A percentile compares a stretch with the other conserved stretches of the same genome.
phyloP scores from a whole-genome alignment of 2,888 invertebrate genomes.

The Cepaea hortensis region DNA sequence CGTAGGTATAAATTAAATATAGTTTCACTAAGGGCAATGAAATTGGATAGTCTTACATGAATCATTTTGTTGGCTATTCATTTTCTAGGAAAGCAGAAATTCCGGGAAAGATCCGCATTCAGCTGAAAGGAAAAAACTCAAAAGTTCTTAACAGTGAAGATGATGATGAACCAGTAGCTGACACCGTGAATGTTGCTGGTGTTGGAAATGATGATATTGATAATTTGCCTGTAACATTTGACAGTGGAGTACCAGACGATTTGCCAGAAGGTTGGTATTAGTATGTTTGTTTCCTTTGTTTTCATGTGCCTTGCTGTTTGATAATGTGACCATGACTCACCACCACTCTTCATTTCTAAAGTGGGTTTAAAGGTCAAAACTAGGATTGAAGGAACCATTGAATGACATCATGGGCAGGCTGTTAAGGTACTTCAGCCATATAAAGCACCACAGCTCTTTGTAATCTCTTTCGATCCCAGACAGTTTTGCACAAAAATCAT shows the following conservation, averaged over 20 bases:
- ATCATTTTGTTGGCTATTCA: background rate
- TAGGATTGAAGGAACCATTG: too few species aligned
- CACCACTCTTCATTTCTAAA: too few species aligned
- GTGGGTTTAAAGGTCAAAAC: too few species aligned
- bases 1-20: too few species aligned
- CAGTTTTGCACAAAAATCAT: too few species aligned
- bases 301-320: background rate
- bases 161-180: constrained; percentile 16
- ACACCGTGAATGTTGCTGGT: constrained; percentile 2
- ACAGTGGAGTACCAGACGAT: constrained; percentile 43
- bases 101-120: constrained; percentile 35
- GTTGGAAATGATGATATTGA: constrained; percentile 1
- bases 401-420: too few species aligned
- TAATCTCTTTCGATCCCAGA: too few species aligned
- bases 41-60: background rate
- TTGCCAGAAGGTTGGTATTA: constrained; percentile 50
- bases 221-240: constrained; percentile 7
- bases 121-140: constrained; percentile 28
- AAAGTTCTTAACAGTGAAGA: constrained; percentile 38
- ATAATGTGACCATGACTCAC: too few species aligned
- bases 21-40: constrained; percentile 6
- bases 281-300: background rate
- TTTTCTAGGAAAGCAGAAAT: constrained; percentile 38
- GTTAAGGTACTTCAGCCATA: too few species aligned
- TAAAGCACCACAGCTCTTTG: too few species aligned